Evolutionary conservation across 2,797 vertebrate genomes (phyloP).

Genomic region (Anomalospiza imberbis): DNA sequence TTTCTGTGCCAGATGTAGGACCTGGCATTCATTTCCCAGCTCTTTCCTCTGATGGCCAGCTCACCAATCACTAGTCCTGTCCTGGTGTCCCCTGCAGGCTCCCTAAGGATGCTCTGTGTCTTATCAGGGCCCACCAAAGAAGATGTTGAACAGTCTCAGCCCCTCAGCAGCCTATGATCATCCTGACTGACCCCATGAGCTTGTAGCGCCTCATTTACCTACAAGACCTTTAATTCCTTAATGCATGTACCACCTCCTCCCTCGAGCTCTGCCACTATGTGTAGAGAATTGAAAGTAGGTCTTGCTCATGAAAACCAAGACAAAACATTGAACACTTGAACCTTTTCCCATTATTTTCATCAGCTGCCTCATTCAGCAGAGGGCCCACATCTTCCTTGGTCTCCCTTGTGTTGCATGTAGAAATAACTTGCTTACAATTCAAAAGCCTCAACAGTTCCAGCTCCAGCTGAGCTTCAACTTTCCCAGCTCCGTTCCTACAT

Average conservation of each 20-base stretch:
- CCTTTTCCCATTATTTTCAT: not conserved
- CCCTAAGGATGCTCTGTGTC: not conserved
- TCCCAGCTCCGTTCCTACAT: not conserved
- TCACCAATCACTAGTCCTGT: not conserved
- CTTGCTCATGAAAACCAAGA: not conserved
- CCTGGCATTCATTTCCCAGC: not conserved
- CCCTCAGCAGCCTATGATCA: not conserved
- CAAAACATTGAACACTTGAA: not conserved
- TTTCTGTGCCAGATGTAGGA: not conserved
- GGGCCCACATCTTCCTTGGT: not conserved
- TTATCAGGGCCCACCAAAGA: not conserved
- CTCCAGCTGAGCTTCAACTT: not conserved
- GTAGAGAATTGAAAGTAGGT: not conserved
- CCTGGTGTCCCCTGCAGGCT: not conserved
- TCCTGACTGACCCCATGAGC: not conserved
- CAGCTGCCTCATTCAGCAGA: not conserved
- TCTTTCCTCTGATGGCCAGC: not conserved
- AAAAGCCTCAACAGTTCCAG: not conserved
- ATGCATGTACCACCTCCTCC: not conserved
- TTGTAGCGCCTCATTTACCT: accelerated
- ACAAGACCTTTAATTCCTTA: not conserved
- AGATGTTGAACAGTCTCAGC: not conserved
- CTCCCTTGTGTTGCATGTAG: not conserved
- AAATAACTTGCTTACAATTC: not conserved
- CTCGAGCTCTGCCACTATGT: not conserved